phyloP scores from a whole-genome alignment of 2,797 vertebrate genomes.

The Catostomus latipinnis region DNA sequence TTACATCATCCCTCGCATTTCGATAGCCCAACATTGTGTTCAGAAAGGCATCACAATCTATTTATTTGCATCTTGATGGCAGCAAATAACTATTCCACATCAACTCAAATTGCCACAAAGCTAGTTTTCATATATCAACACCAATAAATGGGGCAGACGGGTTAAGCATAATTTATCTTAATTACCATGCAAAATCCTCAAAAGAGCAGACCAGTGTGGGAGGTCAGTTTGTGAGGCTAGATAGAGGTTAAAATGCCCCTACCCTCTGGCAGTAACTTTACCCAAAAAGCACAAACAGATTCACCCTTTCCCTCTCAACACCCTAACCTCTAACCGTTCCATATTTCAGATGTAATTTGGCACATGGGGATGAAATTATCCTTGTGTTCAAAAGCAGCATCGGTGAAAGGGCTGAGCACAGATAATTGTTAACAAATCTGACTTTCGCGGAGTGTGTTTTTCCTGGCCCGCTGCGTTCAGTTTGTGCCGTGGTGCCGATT shows the following conservation, averaged over 20 bases:
- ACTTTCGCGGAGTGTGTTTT: slow-evolving; percentile 57
- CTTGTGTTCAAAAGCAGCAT: slow-evolving; percentile 4
- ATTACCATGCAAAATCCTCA: slow-evolving; percentile 19
- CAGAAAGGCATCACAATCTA: neutral
- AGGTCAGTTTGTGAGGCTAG: slow-evolving; percentile 12
- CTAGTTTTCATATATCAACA: neutral
- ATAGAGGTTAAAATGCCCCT: neutral
- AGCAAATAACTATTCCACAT: neutral
- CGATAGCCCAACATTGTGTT: neutral
- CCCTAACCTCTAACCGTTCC: slow-evolving; percentile 33
- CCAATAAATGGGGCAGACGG: neutral
- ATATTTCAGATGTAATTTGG: slow-evolving; percentile 43
- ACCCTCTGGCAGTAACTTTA: slow-evolving; percentile 1
- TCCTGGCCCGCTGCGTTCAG: slow-evolving; percentile 58
- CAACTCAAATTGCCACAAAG: neutral
- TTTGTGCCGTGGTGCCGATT: slow-evolving; percentile 48
- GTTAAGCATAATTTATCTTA: slow-evolving; percentile 19
- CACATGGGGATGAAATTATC: slow-evolving; percentile 28
- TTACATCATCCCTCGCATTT: neutral
- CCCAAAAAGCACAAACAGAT: neutral
- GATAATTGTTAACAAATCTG: slow-evolving; percentile 61
- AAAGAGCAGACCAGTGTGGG: neutral
- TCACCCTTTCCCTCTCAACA: neutral
- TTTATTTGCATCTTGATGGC: neutral
- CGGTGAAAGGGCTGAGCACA: slow-evolving; percentile 31